Percentiles rank a stretch among this genome's conserved stretches.
phyloP scores from a whole-genome alignment of 2,888 invertebrate species.

The Metacarcinus magister region DNA sequence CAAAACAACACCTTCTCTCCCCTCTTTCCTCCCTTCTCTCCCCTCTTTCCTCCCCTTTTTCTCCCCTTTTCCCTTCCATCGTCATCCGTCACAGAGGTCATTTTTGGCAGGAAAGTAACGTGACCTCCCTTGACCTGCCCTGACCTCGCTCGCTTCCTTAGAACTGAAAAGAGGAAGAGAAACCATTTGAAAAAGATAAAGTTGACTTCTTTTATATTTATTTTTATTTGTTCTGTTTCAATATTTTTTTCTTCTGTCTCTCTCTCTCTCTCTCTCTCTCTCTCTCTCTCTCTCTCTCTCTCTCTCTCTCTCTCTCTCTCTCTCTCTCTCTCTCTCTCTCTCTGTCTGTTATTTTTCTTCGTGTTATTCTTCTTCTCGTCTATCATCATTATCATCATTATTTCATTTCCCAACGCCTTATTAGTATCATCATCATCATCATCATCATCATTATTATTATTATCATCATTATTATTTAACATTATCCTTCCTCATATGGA shows the following conservation, averaged over 20 bases:
- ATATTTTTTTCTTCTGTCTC: neutral
- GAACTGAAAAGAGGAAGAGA: neutral
- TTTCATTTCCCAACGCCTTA: neutral
- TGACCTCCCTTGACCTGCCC: constrained; percentile 12
- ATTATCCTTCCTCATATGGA: neutral
- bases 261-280: constrained; percentile 29
- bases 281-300: constrained; percentile 26
- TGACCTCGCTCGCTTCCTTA: constrained; percentile 10
- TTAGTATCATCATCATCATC: neutral
- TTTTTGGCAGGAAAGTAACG: constrained; percentile 54
- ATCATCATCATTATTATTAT: neutral
- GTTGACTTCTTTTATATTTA: neutral
- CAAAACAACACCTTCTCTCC: neutral
- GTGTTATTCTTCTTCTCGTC: neutral
- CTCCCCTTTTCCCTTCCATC: neutral
- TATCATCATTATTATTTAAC: neutral
- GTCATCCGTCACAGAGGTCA: constrained; percentile 59
- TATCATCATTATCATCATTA: neutral
- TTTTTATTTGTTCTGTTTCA: neutral
- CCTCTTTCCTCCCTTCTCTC: no score
- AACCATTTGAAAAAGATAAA: neutral
- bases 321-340: constrained; percentile 11
- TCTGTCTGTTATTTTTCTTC: neutral
- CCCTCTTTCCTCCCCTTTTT: no score
- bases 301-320: constrained; percentile 26